Evolutionary conservation across 1,140 invertebrate genomes (phyloP).

Genomic region (Macrobrachium nipponense): DNA sequence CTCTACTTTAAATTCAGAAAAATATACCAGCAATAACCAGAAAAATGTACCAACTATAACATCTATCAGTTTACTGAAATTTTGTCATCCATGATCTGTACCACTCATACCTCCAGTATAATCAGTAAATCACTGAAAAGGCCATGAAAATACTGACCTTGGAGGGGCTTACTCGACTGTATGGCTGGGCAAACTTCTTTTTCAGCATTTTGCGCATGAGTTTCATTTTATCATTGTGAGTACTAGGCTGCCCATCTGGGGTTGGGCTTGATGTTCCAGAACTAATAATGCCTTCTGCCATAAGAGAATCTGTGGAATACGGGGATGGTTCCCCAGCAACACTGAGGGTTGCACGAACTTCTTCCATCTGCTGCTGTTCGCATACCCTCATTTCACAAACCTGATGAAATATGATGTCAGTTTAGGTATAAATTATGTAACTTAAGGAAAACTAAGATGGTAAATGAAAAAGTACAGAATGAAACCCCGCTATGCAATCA

Average conservation of each 20-base stretch:
- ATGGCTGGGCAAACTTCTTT: slow-evolving; percentile 61
- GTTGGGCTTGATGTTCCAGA: slow-evolving; percentile 57
- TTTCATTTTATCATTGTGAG: slow-evolving; percentile 60
- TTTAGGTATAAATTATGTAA: background rate
- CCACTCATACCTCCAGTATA: background rate
- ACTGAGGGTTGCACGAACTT: slow-evolving; percentile 55
- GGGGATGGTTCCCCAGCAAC: slow-evolving; percentile 56
- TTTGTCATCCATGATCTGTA: background rate
- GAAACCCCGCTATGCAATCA: too few relatives aligned
- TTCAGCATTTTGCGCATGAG: slow-evolving; percentile 57
- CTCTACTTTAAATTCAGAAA: too few relatives aligned
- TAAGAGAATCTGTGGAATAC: slow-evolving; percentile 47
- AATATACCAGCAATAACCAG: background rate
- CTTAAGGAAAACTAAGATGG: too few relatives aligned
- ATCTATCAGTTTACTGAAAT: background rate
- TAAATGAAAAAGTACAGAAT: too few relatives aligned
- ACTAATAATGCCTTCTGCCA: slow-evolving; percentile 41
- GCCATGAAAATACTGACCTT: slow-evolving; percentile 48
- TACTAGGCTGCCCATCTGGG: slow-evolving; percentile 53
- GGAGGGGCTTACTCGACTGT: slow-evolving; percentile 58
- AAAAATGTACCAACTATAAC: background rate
- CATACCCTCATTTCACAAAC: slow-evolving; percentile 60
- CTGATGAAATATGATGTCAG: background rate
- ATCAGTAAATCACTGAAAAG: background rate
- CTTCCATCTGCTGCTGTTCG: slow-evolving; percentile 62